Evolutionary conservation across 2,113 vertebrate species (phyloP).

Genomic region (Anguilla rostrata): DNA sequence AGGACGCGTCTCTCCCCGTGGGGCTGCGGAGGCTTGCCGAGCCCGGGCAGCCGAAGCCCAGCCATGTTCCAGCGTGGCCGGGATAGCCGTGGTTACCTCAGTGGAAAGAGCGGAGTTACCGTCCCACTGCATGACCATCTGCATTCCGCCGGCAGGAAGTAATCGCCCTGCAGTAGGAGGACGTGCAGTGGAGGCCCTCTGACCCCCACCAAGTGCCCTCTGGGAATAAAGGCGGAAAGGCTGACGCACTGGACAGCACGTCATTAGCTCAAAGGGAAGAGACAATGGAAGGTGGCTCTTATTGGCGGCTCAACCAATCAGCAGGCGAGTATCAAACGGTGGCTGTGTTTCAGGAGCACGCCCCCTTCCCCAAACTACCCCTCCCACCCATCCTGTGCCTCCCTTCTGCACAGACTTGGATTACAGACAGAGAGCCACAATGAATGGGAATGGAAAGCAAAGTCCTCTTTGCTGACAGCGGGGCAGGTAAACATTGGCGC

Average conservation of each 20-base stretch:
- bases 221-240: not conserved
- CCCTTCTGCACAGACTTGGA: not conserved
- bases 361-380: not conserved
- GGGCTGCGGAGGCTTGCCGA: not conserved
- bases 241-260: not conserved
- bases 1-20: too few species aligned
- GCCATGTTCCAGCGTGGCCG: not conserved
- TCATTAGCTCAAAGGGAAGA: not conserved
- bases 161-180: not conserved
- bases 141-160: not conserved
- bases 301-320: not conserved
- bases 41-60: not conserved
- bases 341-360: not conserved
- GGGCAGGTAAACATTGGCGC: constrained; percentile 48
- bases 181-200: not conserved
- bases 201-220: not conserved
- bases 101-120: not conserved
- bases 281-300: not conserved
- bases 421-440: not conserved
- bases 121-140: not conserved
- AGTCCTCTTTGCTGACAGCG: constrained; percentile 48
- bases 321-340: not conserved
- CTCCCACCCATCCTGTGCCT: not conserved
- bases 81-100: not conserved
- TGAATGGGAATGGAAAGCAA: constrained; percentile 23